phyloP scores from a whole-genome alignment of 2,797 vertebrate genomes.

The Philypnodon macrostomus region DNA sequence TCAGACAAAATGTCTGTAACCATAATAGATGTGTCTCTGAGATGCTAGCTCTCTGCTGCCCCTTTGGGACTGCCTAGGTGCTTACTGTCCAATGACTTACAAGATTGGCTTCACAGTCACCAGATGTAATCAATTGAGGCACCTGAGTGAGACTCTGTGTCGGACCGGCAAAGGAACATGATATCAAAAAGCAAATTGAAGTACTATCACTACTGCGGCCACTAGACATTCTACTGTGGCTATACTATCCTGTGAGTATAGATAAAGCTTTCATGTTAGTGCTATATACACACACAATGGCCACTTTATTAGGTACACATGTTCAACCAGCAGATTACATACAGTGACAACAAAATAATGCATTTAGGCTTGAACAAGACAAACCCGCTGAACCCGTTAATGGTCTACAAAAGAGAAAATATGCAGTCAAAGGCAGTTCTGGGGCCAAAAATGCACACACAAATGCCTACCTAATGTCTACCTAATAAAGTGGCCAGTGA shows the following conservation, averaged over 20 bases:
- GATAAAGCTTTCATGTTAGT: too few species aligned
- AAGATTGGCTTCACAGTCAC: conserved; percentile 15
- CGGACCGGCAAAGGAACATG: conserved; percentile 26
- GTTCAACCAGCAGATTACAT: too few species aligned
- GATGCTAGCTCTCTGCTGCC: conserved; percentile 12
- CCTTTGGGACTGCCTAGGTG: conserved; percentile 28
- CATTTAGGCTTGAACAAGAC: too few species aligned
- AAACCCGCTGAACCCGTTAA: too few species aligned
- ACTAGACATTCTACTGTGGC: neutral
- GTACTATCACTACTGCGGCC: neutral
- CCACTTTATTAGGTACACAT: too few species aligned
- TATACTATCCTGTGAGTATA: too few species aligned
- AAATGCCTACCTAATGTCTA: too few species aligned
- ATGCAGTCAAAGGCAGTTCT: too few species aligned
- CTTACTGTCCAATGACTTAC: conserved; percentile 39
- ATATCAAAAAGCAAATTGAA: conserved; percentile 34
- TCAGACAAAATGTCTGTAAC: conserved; percentile 4
- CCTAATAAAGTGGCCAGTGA: too few species aligned
- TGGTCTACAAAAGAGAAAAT: too few species aligned
- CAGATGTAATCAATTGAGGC: conserved; percentile 46
- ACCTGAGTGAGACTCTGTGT: conserved; percentile 45
- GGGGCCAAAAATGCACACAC: too few species aligned
- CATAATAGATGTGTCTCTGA: conserved; percentile 24
- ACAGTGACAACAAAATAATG: too few species aligned
- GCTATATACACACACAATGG: neutral